Evolutionary conservation across 2,113 vertebrate genomes (phyloP).

Genomic region (Coturnix japonica): DNA sequence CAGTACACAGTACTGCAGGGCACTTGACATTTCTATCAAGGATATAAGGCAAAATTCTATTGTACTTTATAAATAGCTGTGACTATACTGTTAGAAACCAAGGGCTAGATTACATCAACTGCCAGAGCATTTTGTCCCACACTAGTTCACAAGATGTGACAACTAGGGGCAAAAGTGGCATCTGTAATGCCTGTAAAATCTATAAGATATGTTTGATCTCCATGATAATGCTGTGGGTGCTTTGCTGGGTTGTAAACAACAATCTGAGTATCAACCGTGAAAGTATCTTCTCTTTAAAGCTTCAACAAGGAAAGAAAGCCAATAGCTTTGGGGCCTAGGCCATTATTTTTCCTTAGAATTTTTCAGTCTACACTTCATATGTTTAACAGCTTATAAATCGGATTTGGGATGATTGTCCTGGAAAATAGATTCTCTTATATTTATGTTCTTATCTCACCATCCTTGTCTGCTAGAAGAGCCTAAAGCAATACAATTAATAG

Average conservation of each 20-base stretch:
- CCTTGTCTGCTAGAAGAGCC: slow-evolving; percentile 15
- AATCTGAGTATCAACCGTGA: background rate
- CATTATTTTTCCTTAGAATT: background rate
- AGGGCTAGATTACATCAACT: background rate
- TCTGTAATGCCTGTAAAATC: background rate
- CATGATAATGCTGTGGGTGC: background rate
- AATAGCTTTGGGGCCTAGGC: background rate
- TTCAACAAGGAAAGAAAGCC: background rate
- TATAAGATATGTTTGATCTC: background rate
- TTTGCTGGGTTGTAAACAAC: background rate
- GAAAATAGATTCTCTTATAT: slow-evolving; percentile 9
- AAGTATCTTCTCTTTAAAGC: background rate
- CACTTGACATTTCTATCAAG: slow-evolving; percentile 56
- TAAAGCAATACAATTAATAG: slow-evolving; percentile 44
- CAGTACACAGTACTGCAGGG: background rate
- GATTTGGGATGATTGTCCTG: slow-evolving; percentile 5
- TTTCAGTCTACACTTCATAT: background rate
- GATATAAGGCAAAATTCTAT: slow-evolving; percentile 10
- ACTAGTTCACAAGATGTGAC: background rate
- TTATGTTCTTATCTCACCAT: slow-evolving; percentile 36
- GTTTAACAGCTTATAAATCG: slow-evolving; percentile 23
- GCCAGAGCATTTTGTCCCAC: background rate
- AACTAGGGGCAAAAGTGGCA: background rate
- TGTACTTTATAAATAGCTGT: slow-evolving; percentile 3
- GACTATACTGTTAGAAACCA: background rate